These are phyloP conservation scores for Slavum lentiscoides DNA, from an alignment of 2,888 invertebrate genomes.

Conservation along the genomic window DNA sequence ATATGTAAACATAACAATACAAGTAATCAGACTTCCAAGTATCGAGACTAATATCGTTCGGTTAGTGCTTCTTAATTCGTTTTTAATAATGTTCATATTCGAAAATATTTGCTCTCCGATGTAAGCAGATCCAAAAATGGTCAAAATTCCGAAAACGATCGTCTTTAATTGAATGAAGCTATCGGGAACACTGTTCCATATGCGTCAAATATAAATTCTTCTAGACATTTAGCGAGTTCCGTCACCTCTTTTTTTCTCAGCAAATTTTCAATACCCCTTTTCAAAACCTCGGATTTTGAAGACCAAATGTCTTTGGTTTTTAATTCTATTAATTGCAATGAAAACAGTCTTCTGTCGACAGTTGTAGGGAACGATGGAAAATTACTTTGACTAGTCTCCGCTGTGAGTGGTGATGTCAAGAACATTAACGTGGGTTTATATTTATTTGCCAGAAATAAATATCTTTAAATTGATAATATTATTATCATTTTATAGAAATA, in stretches of 20 bases:
- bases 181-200: background rate
- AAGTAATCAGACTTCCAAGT: no score
- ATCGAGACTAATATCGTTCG: no score
- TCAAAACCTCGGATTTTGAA: background rate
- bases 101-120: background rate
- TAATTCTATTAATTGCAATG: slow-evolving; percentile 22
- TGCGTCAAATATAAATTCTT: background rate
- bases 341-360: slow-evolving; percentile 22
- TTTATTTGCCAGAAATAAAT: background rate
- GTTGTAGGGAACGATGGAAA: slow-evolving; percentile 7
- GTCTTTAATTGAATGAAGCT: background rate
- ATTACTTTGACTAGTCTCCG: slow-evolving; percentile 1
- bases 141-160: background rate
- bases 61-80: background rate
- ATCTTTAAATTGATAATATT: no score
- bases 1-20: no score
- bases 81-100: background rate
- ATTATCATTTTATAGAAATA: no score
- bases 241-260: background rate
- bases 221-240: background rate
- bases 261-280: background rate
- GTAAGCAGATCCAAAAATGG: background rate
- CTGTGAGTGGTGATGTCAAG: slow-evolving; percentile 18
- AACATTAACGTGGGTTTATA: slow-evolving; percentile 14
- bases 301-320: background rate